Evolutionary conservation across 2,797 vertebrate genomes (phyloP), one percentile per base, ranked within the genome.

Genomic region (Pogoniulus pusillus): DNA sequence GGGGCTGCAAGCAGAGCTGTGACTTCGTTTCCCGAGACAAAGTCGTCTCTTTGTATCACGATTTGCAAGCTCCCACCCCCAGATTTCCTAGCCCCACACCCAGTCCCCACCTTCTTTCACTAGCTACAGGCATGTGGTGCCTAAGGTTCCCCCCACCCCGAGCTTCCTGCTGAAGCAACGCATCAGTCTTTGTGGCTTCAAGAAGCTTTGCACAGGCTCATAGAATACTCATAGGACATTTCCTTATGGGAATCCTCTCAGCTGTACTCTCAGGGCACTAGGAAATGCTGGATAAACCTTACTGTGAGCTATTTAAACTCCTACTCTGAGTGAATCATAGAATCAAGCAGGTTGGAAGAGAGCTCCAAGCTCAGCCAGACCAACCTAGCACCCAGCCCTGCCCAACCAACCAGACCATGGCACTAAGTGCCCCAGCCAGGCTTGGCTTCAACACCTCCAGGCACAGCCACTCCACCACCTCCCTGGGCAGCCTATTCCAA

Each of bases 21-120:
- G 93, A 89, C 59, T 49, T 49, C 23, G 45, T 92, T 91, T 87
- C 82, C 4, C 1, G 87, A 77, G 5, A 94, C 91, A 95, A 78
- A 90, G 88, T 84, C 64, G 83, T 89, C 93, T 93, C 93, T 93
- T 85, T 95, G 79, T 91, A 18, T 55, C 60, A 87, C 70, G 75
- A 82, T 82, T 86, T 80, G 74, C n/a, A 75, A 86, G 66, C 77
- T 71, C 63, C 19, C 1, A 16, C 43, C 51, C 49, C 63, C 39
- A 45, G 45, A 86, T 59, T 86, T 71, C 53, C 34, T 41, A 43
- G 43, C 3, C 10, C 59, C 71, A n/a, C n/a, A n/a, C 34, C 20
- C 85, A 85, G n/a, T 17, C 29, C 63, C 20, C 16, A 79, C 43
- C 74, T 91, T 74, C 54, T 35, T 16, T 72, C 51, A 35, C 14